Percentiles rank a stretch among this genome's conserved stretches.
These are phyloP conservation scores for roundworm (Caenorhabditis elegans) DNA, from an alignment of 1,140 invertebrate species.

Conservation along the genomic window DNA sequence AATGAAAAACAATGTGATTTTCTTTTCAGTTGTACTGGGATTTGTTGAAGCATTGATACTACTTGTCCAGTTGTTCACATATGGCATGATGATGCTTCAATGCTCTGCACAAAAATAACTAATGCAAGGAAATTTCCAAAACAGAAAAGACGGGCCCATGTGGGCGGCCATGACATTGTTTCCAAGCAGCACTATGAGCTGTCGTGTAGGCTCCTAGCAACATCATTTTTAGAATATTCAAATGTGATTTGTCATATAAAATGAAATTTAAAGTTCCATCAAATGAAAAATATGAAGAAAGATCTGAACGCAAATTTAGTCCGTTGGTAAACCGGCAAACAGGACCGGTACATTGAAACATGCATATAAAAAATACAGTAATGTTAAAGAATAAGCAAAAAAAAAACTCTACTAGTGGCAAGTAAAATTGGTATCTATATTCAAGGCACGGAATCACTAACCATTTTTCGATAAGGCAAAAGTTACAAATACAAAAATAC, in stretches of 20 bases:
- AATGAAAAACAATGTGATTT: neutral
- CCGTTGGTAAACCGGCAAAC: neutral
- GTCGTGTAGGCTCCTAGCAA: neutral
- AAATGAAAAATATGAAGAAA: neutral
- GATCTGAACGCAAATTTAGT: neutral
- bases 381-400: neutral
- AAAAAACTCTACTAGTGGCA: neutral
- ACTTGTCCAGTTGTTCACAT: neutral
- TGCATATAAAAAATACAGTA: neutral
- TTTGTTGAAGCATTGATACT: neutral
- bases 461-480: conserved; percentile 6
- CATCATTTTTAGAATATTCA: too few species aligned
- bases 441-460: conserved; percentile 6
- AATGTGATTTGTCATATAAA: too few species aligned
- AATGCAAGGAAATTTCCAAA: conserved; percentile 10
- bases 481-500: neutral
- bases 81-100: too few species aligned
- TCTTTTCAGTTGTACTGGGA: neutral
- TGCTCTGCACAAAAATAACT: neutral
- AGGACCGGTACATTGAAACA: neutral
- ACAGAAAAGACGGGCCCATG: neutral
- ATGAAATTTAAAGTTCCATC: too few species aligned
- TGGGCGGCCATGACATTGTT: neutral
- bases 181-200: neutral
- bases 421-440: neutral